Conservation (phyloP, 2,797 vertebrate genomes). For the Sylvia borin region DNA sequence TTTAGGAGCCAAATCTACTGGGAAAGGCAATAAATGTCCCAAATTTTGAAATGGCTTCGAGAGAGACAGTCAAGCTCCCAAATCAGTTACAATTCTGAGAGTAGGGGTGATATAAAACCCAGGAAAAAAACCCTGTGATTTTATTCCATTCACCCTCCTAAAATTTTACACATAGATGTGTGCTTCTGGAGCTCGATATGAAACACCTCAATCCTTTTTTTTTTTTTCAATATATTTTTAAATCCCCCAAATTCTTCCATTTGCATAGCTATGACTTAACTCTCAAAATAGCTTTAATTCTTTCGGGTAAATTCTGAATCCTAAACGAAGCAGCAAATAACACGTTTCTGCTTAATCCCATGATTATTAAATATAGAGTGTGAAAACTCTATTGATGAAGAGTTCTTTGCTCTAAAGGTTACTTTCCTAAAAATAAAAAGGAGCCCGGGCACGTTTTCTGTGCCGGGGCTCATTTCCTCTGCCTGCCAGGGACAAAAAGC, state of each 20-base stretch:
- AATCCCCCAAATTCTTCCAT: not conserved
- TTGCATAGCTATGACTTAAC: not conserved
- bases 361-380: conserved; percentile 12
- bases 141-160: not conserved
- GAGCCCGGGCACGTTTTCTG: not conserved
- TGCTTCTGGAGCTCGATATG: not conserved
- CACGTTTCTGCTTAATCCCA: conserved; percentile 8
- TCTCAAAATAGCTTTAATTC: not conserved
- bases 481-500: conserved; percentile 37
- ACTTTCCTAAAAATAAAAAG: conserved; percentile 53
- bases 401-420: conserved; percentile 57
- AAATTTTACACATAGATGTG: not conserved
- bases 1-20: not conserved
- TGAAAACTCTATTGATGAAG: conserved; percentile 15
- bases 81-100: not conserved
- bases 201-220: not conserved
- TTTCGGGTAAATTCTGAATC: not conserved
- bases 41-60: not conserved
- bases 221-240: not conserved
- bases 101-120: not conserved
- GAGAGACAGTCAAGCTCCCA: not conserved
- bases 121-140: not conserved
- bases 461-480: conserved; percentile 37
- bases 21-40: not conserved
- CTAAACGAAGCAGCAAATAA: not conserved